Evolutionary conservation across 2,888 invertebrate genomes (phyloP).

Genomic region (Epinotia nisella): DNA sequence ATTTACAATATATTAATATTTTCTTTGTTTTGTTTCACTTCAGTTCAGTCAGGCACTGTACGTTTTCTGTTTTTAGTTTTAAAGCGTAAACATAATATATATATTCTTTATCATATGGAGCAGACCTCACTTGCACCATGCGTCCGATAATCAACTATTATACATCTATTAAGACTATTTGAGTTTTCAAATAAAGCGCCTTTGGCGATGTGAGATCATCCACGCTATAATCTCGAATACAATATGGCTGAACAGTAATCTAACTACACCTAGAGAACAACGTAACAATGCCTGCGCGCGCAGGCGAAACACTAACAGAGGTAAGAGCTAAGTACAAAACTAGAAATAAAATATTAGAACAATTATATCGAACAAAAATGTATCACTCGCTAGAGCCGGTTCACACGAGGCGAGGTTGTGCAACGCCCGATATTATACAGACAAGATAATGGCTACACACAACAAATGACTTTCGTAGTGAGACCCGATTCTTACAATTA

Average conservation of each 20-base stretch:
- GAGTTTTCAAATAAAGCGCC: slow-evolving; percentile 65
- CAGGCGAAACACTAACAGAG: slow-evolving; percentile 50
- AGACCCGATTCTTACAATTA: slow-evolving; percentile 26
- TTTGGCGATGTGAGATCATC: slow-evolving; percentile 73
- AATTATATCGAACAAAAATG: slow-evolving; percentile 27
- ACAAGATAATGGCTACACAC: slow-evolving; percentile 8
- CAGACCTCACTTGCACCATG: slow-evolving; percentile 73
- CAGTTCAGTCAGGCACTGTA: slow-evolving; percentile 74
- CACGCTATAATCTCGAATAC: slow-evolving; percentile 71
- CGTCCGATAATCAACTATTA: slow-evolving; percentile 51
- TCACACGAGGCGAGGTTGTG: slow-evolving; percentile 30
- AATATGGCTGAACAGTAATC: slow-evolving; percentile 62
- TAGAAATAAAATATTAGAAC: slow-evolving; percentile 28
- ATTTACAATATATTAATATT: slow-evolving; percentile 84
- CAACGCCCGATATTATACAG: slow-evolving; percentile 3
- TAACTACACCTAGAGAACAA: slow-evolving; percentile 60
- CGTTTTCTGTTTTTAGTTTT: slow-evolving; percentile 56
- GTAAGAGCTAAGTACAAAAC: slow-evolving; percentile 46
- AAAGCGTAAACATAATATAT: slow-evolving; percentile 60
- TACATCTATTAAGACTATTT: slow-evolving; percentile 58
- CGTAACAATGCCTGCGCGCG: slow-evolving; percentile 54
- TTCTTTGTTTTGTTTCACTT: slow-evolving; percentile 72
- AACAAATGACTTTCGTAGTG: slow-evolving; percentile 9
- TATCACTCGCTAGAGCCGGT: slow-evolving; percentile 14
- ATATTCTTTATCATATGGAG: slow-evolving; percentile 48